Evolutionary conservation across 1,140 invertebrate genomes (phyloP).

Genomic region (Plectus sambesii): DNA sequence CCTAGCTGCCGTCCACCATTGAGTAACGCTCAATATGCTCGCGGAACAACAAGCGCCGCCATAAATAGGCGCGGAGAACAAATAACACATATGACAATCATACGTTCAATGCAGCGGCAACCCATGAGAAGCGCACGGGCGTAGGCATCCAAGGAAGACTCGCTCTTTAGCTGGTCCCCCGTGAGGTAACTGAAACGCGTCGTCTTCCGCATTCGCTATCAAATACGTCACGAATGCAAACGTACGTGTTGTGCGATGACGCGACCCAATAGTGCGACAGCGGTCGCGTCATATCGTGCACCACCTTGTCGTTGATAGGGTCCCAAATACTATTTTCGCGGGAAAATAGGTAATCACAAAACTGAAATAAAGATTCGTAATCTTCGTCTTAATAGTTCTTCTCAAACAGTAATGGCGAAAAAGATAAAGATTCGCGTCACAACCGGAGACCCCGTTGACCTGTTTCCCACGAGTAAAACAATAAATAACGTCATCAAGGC

Average conservation of each 20-base stretch:
- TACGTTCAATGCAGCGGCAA: slow-evolving; percentile 40
- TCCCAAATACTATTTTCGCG: slow-evolving; percentile 39
- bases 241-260: slow-evolving; percentile 88
- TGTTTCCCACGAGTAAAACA: no score
- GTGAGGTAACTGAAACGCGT: slow-evolving; percentile 80
- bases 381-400: no score
- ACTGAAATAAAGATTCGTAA: slow-evolving; percentile 18
- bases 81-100: no score
- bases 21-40: no score
- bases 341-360: slow-evolving; percentile 40
- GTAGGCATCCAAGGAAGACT: slow-evolving; percentile 91
- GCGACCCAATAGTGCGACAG: slow-evolving; percentile 95
- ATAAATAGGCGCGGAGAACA: no score
- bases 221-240: no score
- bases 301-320: slow-evolving; percentile 54
- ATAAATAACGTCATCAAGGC: no score
- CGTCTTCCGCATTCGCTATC: no score
- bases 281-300: slow-evolving; percentile 83
- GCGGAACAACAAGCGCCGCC: background rate
- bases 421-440: no score
- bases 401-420: no score
- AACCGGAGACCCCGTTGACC: no score
- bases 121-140: slow-evolving; percentile 60
- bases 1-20: no score
- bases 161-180: slow-evolving; percentile 89